Evolutionary conservation across 2,888 invertebrate genomes (phyloP).

Genomic region (Cryptocephalus primarius): DNA sequence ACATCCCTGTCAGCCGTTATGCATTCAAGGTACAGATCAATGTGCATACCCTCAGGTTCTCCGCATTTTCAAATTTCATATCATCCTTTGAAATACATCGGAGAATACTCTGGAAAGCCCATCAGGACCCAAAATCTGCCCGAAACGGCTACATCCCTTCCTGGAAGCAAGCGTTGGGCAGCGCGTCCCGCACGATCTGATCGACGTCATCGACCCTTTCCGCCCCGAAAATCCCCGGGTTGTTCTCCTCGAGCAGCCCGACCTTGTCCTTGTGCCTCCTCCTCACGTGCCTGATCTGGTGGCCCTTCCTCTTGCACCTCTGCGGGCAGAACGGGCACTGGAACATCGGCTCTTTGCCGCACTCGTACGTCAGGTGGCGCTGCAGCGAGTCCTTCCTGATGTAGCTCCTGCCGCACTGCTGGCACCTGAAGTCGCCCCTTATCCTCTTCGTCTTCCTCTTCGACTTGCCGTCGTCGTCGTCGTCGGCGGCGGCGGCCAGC

Average conservation of each 20-base stretch:
- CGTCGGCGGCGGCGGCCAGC: slow-evolving; percentile 4
- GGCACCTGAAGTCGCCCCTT: slow-evolving; percentile 43
- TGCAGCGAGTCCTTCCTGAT: slow-evolving; percentile 67
- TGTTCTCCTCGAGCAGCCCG: slow-evolving; percentile 38
- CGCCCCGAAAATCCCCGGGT: slow-evolving; percentile 27
- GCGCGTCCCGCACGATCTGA: too few species aligned
- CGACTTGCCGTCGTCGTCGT: slow-evolving; percentile 15
- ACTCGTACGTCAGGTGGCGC: slow-evolving; percentile 48
- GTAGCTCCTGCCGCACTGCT: slow-evolving; percentile 67
- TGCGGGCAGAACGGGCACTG: slow-evolving; percentile 66
- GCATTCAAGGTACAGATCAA: too few species aligned
- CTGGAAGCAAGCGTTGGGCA: too few species aligned
- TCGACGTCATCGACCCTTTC: too few species aligned
- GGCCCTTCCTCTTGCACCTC: slow-evolving; percentile 56
- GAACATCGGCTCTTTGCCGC: slow-evolving; percentile 53
- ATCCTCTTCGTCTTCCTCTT: slow-evolving; percentile 27
- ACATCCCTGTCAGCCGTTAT: too few species aligned
- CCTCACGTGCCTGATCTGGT: slow-evolving; percentile 44
- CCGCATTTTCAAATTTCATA: too few species aligned
- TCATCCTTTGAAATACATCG: too few species aligned
- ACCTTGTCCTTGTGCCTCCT: slow-evolving; percentile 44
- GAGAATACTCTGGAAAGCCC: too few species aligned
- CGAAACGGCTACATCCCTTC: too few species aligned
- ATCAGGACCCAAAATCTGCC: too few species aligned
- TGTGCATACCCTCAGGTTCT: too few species aligned